Conservation (phyloP, 1,140 invertebrate genomes). For the Limonius californicus region DNA sequence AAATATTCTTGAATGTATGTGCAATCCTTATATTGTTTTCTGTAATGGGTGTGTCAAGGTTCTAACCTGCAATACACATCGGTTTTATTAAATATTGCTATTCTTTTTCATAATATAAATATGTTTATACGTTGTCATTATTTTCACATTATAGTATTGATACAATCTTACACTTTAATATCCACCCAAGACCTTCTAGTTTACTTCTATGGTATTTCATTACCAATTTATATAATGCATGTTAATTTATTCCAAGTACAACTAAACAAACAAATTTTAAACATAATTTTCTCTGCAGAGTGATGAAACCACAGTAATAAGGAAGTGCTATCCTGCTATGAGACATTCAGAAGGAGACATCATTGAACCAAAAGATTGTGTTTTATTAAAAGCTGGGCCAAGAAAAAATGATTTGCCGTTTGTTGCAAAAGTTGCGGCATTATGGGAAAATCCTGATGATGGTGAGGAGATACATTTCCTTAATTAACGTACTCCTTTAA, state of each 20-base stretch:
- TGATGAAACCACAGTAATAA: slow-evolving; percentile 67
- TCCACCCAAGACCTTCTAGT: too few species aligned
- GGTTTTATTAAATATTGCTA: too few species aligned
- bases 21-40: not conserved
- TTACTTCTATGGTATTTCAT: too few species aligned
- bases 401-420: slow-evolving; percentile 85
- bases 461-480: slow-evolving; percentile 53
- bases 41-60: too few species aligned
- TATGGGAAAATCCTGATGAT: slow-evolving; percentile 93
- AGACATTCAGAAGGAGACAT: slow-evolving; percentile 80
- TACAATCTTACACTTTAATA: too few species aligned
- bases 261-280: too few species aligned
- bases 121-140: too few species aligned
- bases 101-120: too few species aligned
- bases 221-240: too few species aligned
- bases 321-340: slow-evolving; percentile 87
- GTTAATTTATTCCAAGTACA: too few species aligned
- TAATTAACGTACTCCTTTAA: not conserved
- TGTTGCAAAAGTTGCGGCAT: slow-evolving; percentile 87
- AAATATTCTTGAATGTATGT: slow-evolving; percentile 85
- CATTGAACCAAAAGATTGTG: slow-evolving; percentile 82
- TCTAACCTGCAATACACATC: too few species aligned
- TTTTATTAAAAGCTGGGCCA: slow-evolving; percentile 77
- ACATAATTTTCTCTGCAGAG: slow-evolving; percentile 58
- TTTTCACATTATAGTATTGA: too few species aligned